These are phyloP conservation scores for Pachydiplax longipennis DNA, from an alignment of 2,888 invertebrate species.

Conservation along the genomic window DNA sequence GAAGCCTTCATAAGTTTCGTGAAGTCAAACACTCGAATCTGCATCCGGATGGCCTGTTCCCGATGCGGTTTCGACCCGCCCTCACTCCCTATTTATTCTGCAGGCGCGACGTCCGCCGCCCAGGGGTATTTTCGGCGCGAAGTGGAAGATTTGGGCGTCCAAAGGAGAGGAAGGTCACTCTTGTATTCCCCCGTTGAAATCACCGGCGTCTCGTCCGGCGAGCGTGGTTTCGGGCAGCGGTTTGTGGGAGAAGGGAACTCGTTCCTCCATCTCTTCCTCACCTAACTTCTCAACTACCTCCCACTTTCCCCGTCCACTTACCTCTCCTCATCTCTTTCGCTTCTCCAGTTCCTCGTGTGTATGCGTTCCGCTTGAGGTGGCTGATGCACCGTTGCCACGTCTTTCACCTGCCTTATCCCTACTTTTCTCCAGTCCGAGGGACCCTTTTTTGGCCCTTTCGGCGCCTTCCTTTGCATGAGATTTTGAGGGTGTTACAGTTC, in stretches of 20 bases:
- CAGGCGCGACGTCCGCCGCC: background rate
- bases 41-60: background rate
- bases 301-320: background rate
- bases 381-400: constrained; percentile 23
- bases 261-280: background rate
- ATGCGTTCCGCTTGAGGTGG: constrained; percentile 28
- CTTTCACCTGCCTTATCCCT: background rate
- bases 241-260: background rate
- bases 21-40: background rate
- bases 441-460: background rate
- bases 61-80: background rate
- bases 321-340: background rate
- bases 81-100: background rate
- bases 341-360: constrained; percentile 19
- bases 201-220: background rate
- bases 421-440: no score
- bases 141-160: background rate
- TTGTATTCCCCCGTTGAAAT: constrained; percentile 1
- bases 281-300: background rate
- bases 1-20: background rate
- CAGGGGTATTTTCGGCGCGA: background rate
- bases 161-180: background rate
- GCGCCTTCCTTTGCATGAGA: background rate
- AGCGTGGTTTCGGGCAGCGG: constrained; percentile 16
- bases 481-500: background rate